Percentiles rank a stretch among this genome's conserved stretches.
Evolutionary conservation across 2,888 invertebrate species (phyloP).

Genomic region (Melieria crassipennis): DNA sequence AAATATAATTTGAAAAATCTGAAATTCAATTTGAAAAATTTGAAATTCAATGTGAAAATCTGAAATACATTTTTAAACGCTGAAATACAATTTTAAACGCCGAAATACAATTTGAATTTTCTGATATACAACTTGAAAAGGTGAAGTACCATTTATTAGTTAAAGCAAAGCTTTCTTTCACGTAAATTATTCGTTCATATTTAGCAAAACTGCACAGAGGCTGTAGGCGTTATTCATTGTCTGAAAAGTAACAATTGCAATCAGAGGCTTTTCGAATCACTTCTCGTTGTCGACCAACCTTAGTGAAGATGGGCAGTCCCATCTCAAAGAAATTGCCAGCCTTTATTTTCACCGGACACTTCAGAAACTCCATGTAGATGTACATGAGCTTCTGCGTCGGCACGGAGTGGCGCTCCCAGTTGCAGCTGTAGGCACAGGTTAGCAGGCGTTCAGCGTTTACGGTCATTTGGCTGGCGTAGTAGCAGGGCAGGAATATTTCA

Average conservation of each 20-base stretch:
- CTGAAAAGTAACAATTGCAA: constrained; percentile 2
- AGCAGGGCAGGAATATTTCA: constrained; percentile 59
- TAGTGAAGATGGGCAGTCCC: constrained; percentile 56
- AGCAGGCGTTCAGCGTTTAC: constrained; percentile 47
- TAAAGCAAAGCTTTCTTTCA: too few relatives aligned
- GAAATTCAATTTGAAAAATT: too few relatives aligned
- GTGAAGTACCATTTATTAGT: too few relatives aligned
- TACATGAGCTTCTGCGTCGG: constrained; percentile 50
- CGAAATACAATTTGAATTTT: too few relatives aligned
- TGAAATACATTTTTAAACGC: too few relatives aligned
- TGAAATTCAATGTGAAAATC: too few relatives aligned
- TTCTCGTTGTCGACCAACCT: constrained; percentile 43
- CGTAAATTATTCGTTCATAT: constrained; percentile 29
- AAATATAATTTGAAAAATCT: too few relatives aligned
- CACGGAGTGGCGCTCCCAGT: constrained; percentile 51
- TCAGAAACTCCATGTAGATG: constrained; percentile 56
- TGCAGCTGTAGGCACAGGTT: constrained; percentile 50
- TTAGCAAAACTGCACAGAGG: constrained; percentile 41
- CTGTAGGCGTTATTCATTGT: constrained; percentile 38
- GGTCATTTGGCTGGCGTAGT: constrained; percentile 56
- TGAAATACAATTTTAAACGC: too few relatives aligned
- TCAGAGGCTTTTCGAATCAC: too few relatives aligned
- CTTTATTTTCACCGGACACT: constrained; percentile 50
- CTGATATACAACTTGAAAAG: too few relatives aligned
- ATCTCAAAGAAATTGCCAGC: constrained; percentile 56